A percentile compares a stretch with the other conserved stretches of the same genome.
Conservation (phyloP, 1,140 invertebrate genomes). For the Adoxophyes honmai region DNA sequence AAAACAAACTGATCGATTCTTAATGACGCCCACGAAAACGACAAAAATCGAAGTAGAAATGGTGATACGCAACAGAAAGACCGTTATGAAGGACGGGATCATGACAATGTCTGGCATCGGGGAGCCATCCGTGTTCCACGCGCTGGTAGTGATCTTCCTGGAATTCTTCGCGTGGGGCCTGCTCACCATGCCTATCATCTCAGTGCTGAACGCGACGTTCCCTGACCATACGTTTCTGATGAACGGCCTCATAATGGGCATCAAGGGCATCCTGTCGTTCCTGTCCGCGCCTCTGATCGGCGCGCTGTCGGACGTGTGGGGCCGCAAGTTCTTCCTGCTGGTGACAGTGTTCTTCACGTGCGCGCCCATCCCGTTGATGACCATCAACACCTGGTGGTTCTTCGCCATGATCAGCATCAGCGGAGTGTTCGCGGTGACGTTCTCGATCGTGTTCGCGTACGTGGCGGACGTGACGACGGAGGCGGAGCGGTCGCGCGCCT, state of each 20-base stretch:
- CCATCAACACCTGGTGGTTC: slow-evolving; percentile 99
- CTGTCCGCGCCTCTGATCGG: slow-evolving; percentile 97
- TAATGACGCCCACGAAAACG: slow-evolving; percentile 76
- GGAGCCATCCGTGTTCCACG: slow-evolving; percentile 97
- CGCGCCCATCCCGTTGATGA: slow-evolving; percentile 98
- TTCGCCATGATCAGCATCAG: slow-evolving; percentile 99
- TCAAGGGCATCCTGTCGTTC: slow-evolving; percentile 98
- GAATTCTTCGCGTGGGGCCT: slow-evolving; percentile 99
- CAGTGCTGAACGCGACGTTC: slow-evolving; percentile 97
- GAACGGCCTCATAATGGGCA: slow-evolving; percentile 99
- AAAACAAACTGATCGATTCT: slow-evolving; percentile 48
- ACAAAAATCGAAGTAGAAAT: slow-evolving; percentile 77
- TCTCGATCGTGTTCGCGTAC: slow-evolving; percentile 99
- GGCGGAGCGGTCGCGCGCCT: slow-evolving; percentile 95
- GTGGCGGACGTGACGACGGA: slow-evolving; percentile 99
- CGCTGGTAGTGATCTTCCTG: slow-evolving; percentile 98
- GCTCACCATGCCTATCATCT: slow-evolving; percentile 98
- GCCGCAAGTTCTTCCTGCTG: slow-evolving; percentile 97
- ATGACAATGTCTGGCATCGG: slow-evolving; percentile 88
- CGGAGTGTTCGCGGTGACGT: slow-evolving; percentile 98
- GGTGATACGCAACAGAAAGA: slow-evolving; percentile 76
- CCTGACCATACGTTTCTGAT: slow-evolving; percentile 99
- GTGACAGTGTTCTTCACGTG: slow-evolving; percentile 99
- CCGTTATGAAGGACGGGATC: slow-evolving; percentile 75
- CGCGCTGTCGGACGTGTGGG: slow-evolving; percentile 98